phyloP scores from a whole-genome alignment of 2,888 invertebrate species.

The Globia sparganii region DNA sequence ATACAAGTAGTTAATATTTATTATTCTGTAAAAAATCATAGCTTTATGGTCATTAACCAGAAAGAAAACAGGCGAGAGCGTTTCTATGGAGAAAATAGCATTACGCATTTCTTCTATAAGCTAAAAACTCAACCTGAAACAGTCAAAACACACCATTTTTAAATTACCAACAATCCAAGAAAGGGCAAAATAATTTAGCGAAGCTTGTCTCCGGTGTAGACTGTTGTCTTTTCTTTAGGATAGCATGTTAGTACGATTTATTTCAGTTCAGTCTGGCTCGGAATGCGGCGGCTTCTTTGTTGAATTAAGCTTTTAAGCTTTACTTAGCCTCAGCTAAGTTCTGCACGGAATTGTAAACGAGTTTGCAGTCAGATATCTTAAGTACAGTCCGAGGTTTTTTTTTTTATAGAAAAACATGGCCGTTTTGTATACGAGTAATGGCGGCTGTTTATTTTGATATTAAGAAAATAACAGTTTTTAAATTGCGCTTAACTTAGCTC shows the following conservation, averaged over 20 bases:
- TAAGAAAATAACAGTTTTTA: constrained; percentile 1
- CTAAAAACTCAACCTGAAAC: not conserved
- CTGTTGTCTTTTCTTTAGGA: constrained; percentile 9
- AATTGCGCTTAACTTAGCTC: not conserved
- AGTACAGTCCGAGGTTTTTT: constrained; percentile 33
- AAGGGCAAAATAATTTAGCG: constrained; percentile 18
- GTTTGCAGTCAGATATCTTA: constrained; percentile 49
- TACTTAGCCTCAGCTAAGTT: constrained; percentile 57
- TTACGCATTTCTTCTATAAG: no score
- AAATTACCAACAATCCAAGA: constrained; percentile 9
- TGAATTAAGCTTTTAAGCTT: constrained; percentile 62
- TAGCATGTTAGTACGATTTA: constrained; percentile 48
- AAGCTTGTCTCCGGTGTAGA: constrained; percentile 19
- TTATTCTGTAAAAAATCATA: no score
- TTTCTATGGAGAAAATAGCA: no score
- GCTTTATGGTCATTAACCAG: no score
- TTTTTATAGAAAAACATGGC: constrained; percentile 10
- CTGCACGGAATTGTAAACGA: constrained; percentile 50
- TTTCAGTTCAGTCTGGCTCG: constrained; percentile 34
- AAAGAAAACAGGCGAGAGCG: no score
- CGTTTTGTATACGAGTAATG: constrained; percentile 29
- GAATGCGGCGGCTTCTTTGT: constrained; percentile 54
- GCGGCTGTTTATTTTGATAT: constrained; percentile 12
- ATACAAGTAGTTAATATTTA: no score
- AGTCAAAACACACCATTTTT: not conserved